Evolutionary conservation across 2,113 vertebrate species (phyloP).

Genomic region (Halichoeres trimaculatus): DNA sequence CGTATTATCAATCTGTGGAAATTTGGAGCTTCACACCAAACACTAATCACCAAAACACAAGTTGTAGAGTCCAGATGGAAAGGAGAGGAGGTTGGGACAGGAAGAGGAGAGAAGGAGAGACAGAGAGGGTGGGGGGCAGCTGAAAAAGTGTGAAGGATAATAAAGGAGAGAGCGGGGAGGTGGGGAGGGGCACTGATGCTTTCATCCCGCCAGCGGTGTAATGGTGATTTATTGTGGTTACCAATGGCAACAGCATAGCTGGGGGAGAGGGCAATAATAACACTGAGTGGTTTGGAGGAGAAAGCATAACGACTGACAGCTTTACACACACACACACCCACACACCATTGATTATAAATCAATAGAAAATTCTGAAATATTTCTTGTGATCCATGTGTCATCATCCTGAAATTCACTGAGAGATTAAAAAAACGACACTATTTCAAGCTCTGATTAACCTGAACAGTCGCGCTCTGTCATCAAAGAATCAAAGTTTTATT

Average conservation of each 20-base stretch:
- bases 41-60: slow-evolving; percentile 19
- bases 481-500: no score
- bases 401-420: no score
- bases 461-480: no score
- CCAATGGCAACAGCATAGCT: slow-evolving; percentile 28
- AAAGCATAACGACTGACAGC: slow-evolving; percentile 24
- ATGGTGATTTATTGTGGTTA: slow-evolving; percentile 59
- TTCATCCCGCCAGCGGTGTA: slow-evolving; percentile 32
- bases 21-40: not conserved
- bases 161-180: slow-evolving; percentile 27
- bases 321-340: slow-evolving; percentile 19
- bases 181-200: not conserved
- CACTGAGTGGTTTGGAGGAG: slow-evolving; percentile 60
- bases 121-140: slow-evolving; percentile 8
- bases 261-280: slow-evolving; percentile 52
- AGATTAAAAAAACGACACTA: not conserved
- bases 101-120: slow-evolving; percentile 2
- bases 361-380: not conserved
- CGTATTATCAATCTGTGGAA: slow-evolving; percentile 12
- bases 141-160: slow-evolving; percentile 52
- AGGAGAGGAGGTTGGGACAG: slow-evolving; percentile 17
- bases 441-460: not conserved
- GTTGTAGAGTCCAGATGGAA: not conserved
- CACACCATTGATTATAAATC: slow-evolving; percentile 14
- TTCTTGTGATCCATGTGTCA: not conserved